Evolutionary conservation across 2,888 invertebrate species (phyloP).

Genomic region (Cosmopolites sordidus): DNA sequence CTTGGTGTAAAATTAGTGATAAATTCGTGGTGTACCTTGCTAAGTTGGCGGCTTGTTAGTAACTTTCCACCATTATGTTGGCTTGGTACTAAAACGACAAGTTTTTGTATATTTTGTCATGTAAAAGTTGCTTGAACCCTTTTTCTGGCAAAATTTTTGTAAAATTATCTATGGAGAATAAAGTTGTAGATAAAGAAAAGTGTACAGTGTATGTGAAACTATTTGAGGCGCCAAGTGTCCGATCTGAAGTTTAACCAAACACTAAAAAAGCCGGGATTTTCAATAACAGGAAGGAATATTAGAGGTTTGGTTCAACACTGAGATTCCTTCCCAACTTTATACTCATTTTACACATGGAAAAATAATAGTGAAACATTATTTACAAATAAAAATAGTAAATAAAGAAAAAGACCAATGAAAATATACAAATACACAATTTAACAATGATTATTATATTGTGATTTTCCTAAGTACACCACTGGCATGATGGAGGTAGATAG

Average conservation of each 20-base stretch:
- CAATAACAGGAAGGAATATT: constrained; percentile 20
- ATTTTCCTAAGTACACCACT: constrained; percentile 25
- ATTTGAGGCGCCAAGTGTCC: constrained; percentile 16
- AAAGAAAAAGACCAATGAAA: not conserved
- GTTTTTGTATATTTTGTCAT: constrained; percentile 28
- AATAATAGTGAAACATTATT: not conserved
- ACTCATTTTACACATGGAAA: not conserved
- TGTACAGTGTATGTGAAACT: constrained; percentile 6
- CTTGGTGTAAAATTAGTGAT: constrained; percentile 9
- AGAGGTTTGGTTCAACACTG: constrained; percentile 10
- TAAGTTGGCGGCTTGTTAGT: constrained; percentile 23
- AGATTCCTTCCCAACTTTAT: constrained; percentile 7
- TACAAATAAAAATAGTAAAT: not conserved
- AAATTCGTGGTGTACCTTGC: constrained; percentile 9
- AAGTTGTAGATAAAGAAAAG: constrained; percentile 7
- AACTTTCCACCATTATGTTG: constrained; percentile 30
- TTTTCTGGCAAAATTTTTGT: constrained; percentile 5
- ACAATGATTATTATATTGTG: constrained; percentile 6
- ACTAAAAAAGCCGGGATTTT: constrained; percentile 35
- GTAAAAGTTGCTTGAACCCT: constrained; percentile 16
- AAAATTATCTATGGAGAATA: constrained; percentile 3
- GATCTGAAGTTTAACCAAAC: constrained; percentile 33
- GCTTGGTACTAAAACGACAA: constrained; percentile 29
- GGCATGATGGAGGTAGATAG: constrained; percentile 24
- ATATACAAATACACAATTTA: not conserved